A percentile compares a stretch with the other conserved stretches of the same genome.
These are phyloP conservation scores for Melitaea athalia DNA, from an alignment of 2,888 invertebrate species.

Conservation along the genomic window DNA sequence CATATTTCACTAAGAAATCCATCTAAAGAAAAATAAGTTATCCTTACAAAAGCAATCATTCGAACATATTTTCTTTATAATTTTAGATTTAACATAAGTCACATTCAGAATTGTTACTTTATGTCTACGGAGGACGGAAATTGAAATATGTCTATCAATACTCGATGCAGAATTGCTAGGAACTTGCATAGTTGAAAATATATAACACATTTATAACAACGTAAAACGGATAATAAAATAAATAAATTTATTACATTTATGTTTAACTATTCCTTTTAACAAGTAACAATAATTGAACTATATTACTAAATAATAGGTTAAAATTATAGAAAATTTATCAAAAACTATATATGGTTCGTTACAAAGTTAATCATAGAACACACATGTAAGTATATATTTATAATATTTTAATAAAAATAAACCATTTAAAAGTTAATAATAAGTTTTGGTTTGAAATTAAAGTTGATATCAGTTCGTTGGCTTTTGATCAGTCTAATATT, in stretches of 20 bases:
- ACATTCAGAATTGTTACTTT: constrained; percentile 31
- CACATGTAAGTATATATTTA: too few relatives aligned
- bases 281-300: not conserved
- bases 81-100: constrained; percentile 16
- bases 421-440: too few relatives aligned
- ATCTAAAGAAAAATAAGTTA: too few relatives aligned
- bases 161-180: constrained; percentile 26
- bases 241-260: not conserved
- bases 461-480: not conserved
- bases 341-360: too few relatives aligned
- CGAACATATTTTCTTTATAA: constrained; percentile 11
- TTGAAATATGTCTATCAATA: constrained; percentile 38
- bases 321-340: too few relatives aligned
- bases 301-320: too few relatives aligned
- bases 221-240: constrained; percentile 23
- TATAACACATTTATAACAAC: constrained; percentile 21
- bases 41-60: not conserved
- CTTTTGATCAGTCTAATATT: not conserved
- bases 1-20: too few relatives aligned
- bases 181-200: constrained; percentile 23
- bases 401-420: too few relatives aligned
- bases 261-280: not conserved
- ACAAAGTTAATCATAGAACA: too few relatives aligned
- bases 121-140: constrained; percentile 36
- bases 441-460: not conserved